Conservation (phyloP, 53 echinoderm and acorn worm genomes). For the Antedon mediterranea region DNA sequence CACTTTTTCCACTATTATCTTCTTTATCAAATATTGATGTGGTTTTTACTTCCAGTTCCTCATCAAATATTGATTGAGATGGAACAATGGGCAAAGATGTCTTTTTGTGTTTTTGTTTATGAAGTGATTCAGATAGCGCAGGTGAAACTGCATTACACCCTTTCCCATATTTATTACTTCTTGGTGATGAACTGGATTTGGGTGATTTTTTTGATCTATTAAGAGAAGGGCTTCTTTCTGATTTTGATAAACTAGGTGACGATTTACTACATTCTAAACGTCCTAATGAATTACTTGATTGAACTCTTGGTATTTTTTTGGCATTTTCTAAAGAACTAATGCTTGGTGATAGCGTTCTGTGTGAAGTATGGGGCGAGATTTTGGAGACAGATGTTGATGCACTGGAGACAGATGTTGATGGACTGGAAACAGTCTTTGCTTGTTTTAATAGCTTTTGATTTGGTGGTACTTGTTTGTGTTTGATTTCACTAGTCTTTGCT, state of each 20-base stretch:
- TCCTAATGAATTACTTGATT: neutral
- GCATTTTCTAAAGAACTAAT: neutral
- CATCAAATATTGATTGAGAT: neutral
- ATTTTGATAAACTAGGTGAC: neutral
- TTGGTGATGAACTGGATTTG: neutral
- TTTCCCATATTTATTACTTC: neutral
- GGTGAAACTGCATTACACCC: neutral
- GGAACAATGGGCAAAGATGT: neutral
- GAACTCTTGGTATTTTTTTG: neutral
- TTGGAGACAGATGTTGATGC: neutral
- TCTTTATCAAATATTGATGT: neutral
- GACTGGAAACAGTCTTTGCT: neutral
- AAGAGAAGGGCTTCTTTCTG: neutral
- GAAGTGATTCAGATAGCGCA: neutral
- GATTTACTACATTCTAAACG: neutral
- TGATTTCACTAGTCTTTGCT: neutral
- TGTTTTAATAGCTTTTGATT: neutral
- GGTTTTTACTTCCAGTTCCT: neutral
- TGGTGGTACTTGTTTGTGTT: neutral
- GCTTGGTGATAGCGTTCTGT: neutral
- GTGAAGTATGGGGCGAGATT: too few species aligned
- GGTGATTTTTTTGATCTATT: neutral
- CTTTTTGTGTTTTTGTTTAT: neutral
- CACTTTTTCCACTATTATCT: neutral
- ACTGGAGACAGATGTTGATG: neutral